Percentiles rank a stretch among this genome's conserved stretches.
Evolutionary conservation across 2,113 vertebrate genomes (phyloP).

Genomic region (Melanocharis versteri): DNA sequence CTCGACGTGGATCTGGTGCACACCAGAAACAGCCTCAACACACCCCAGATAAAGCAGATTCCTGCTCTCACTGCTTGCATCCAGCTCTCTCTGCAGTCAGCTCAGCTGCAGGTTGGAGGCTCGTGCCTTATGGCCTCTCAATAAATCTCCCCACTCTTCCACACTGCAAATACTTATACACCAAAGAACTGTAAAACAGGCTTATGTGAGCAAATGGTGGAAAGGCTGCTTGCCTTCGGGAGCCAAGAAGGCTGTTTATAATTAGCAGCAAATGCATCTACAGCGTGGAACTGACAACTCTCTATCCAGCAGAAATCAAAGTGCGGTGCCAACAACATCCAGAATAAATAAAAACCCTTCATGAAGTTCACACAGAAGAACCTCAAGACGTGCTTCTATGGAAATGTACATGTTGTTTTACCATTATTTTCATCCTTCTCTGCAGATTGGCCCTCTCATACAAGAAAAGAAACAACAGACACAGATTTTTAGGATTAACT

Average conservation of each 20-base stretch:
- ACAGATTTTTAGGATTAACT: background rate
- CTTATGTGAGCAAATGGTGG: background rate
- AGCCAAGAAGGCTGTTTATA: background rate
- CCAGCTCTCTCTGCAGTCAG: background rate
- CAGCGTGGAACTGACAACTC: background rate
- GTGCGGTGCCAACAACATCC: background rate
- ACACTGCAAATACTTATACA: background rate
- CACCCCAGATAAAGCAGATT: background rate
- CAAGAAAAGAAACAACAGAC: background rate
- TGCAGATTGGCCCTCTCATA: background rate
- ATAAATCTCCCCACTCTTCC: background rate
- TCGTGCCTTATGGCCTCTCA: background rate
- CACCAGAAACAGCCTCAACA: background rate
- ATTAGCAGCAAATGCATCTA: constrained; percentile 1
- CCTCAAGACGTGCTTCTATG: background rate
- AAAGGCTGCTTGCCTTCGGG: background rate
- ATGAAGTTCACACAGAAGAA: background rate
- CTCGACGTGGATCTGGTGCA: rapidly evolving
- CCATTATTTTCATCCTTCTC: background rate
- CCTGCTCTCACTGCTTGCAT: background rate
- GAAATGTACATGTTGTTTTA: background rate
- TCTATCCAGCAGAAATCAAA: background rate
- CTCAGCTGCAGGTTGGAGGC: background rate
- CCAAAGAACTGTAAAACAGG: background rate
- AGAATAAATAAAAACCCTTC: background rate